Conservation (phyloP, 2,797 vertebrate species). For the Delichon dasypus region DNA sequence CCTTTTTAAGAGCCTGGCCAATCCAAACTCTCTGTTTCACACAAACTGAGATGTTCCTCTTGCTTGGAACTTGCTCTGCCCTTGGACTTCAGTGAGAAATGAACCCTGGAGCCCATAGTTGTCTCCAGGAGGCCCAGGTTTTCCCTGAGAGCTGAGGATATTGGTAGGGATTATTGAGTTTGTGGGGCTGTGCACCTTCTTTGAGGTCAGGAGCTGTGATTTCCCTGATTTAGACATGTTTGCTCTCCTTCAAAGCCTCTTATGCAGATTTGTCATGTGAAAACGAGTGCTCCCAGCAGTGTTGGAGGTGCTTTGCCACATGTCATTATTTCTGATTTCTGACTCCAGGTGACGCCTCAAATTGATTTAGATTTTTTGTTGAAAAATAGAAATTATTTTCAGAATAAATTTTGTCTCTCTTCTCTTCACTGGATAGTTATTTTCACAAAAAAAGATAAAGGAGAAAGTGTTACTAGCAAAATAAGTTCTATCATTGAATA, state of each 20-base stretch:
- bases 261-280: neutral
- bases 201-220: neutral
- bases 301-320: neutral
- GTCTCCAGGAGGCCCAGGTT: neutral
- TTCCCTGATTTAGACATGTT: neutral
- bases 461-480: neutral
- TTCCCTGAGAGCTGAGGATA: neutral
- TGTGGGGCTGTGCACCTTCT: neutral
- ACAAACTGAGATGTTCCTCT: neutral
- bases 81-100: neutral
- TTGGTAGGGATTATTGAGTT: neutral
- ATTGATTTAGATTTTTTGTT: neutral
- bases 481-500: neutral
- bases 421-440: neutral
- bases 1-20: rapidly evolving
- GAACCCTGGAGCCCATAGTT: neutral
- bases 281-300: neutral
- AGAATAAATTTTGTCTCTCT: neutral
- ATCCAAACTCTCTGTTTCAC: neutral
- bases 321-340: neutral
- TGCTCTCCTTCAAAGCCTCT: slow-evolving; percentile 7
- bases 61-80: neutral
- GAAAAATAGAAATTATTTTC: neutral
- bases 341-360: neutral
- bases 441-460: neutral